Evolutionary conservation across 2,113 vertebrate genomes (phyloP).

Genomic region (Silurus glanis): DNA sequence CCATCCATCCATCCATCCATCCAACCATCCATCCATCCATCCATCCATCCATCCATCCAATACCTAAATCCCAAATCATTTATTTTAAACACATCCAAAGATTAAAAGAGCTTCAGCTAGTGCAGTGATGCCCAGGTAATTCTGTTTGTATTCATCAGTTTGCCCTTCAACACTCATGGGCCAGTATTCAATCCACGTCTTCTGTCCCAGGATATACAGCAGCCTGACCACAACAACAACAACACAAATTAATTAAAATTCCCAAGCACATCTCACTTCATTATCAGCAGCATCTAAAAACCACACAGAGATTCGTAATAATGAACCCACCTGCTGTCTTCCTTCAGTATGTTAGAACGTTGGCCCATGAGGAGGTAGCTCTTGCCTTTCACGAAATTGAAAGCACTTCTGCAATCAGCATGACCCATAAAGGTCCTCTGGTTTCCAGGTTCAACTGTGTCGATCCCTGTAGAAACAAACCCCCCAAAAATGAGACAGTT

Average conservation of each 20-base stretch:
- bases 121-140: background rate
- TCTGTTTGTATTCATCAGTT: background rate
- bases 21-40: no score
- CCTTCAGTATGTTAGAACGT: constrained; percentile 34
- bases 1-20: no score
- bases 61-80: no score
- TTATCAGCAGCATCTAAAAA: background rate
- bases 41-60: no score
- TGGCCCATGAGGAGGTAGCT: constrained; percentile 70
- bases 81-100: background rate
- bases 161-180: constrained; percentile 61
- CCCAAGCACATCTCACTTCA: background rate
- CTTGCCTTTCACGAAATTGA: constrained; percentile 49
- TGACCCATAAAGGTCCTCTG: constrained; percentile 60
- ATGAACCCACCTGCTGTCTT: constrained; percentile 17
- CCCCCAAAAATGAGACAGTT: no score
- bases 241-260: background rate
- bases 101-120: constrained; percentile 1
- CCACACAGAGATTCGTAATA: background rate
- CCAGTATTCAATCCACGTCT: constrained; percentile 74
- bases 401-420: constrained; percentile 59
- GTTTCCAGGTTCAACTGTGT: constrained; percentile 41
- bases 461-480: constrained; percentile 57
- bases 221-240: constrained; percentile 51
- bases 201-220: constrained; percentile 65